Base-by-base conservation (phyloP, 2,888 invertebrate species). In the Drosophila eohydei region DNA sequence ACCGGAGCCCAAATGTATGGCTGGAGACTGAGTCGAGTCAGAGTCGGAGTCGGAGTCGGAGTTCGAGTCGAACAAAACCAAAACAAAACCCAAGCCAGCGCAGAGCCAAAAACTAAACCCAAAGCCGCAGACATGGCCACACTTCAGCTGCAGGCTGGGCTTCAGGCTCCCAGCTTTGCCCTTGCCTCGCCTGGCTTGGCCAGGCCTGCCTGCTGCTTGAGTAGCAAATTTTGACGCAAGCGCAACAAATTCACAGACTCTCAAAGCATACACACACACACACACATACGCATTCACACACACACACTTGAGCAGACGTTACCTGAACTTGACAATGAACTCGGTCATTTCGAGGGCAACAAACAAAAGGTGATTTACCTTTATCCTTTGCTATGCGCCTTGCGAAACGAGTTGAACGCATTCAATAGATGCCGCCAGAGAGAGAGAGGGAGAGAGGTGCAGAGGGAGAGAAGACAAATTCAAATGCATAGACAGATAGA, bases 351-450 rank as follows among this genome's bases (percentile, higher is more conserved):
- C 87, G 87, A 88, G 87, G 87, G 81, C 88, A 84, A 73, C 78
- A 81, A 80, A 78, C 81, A 75, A 83, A 83, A 88, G 90, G 87
- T 88, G 89, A 81, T 81, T 88, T 90, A 90, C 90, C 90, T 89
- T 84, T 80, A 80, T 74, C 71, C 83, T 80, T 81, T 61, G 32
- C 68, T 65, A 64, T 65, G 63, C 65, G 73, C 67, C 72, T 64
- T 59, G 76, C 69, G 44, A 65, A 79, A 71, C 76, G 63, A 68
- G 70, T 77, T 77, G 59, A 36, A 40, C 56, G 50, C 48, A 70
- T 61, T 74, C 71, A 76, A 77, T 67, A 75, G 66, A 71, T 57
- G 40, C 43, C 52, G 32, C 36, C 51, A 51, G 34, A 4, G n/a
- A 16, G 30, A 5, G 6, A 3, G 5, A 11, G 3, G 6, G 48